Evolutionary conservation across 2,113 vertebrate genomes (phyloP).

Genomic region (Ancistrus triradiatus): DNA sequence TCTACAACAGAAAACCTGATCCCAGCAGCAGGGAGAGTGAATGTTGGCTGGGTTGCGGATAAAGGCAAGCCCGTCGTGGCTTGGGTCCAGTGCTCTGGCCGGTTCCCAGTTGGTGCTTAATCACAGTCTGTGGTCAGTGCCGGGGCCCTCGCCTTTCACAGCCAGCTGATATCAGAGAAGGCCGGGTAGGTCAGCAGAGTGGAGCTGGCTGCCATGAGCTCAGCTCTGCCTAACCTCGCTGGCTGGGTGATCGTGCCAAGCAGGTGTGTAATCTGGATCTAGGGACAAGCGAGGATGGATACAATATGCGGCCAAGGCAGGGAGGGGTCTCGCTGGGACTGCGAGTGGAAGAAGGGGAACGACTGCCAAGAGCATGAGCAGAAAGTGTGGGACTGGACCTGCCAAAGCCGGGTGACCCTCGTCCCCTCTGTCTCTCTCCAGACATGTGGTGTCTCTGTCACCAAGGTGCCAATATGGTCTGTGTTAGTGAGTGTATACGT

Average conservation of each 20-base stretch:
- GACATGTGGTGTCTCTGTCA: conserved; percentile 43
- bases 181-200: conserved; percentile 40
- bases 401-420: conserved; percentile 60
- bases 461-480: conserved; percentile 40
- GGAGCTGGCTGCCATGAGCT: conserved; percentile 41
- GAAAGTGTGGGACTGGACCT: conserved; percentile 49
- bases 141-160: conserved; percentile 81
- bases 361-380: conserved; percentile 59
- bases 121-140: conserved; percentile 84
- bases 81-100: conserved; percentile 87
- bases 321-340: background rate
- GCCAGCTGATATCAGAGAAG: conserved; percentile 95
- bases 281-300: conserved; percentile 34
- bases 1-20: conserved; percentile 32
- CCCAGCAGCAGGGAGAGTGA: conserved; percentile 34
- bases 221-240: conserved; percentile 6
- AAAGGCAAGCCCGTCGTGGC: conserved; percentile 74
- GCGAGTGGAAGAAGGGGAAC: conserved; percentile 21
- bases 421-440: conserved; percentile 40
- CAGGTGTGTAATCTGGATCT: conserved; percentile 64
- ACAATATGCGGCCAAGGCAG: conserved; percentile 14
- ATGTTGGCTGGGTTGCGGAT: conserved; percentile 50
- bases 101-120: conserved; percentile 84
- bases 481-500: conserved; percentile 40
- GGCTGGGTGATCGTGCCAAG: conserved; percentile 40